Evolutionary conservation across 2,113 vertebrate genomes (phyloP).

Genomic region (Lynx canadensis): DNA sequence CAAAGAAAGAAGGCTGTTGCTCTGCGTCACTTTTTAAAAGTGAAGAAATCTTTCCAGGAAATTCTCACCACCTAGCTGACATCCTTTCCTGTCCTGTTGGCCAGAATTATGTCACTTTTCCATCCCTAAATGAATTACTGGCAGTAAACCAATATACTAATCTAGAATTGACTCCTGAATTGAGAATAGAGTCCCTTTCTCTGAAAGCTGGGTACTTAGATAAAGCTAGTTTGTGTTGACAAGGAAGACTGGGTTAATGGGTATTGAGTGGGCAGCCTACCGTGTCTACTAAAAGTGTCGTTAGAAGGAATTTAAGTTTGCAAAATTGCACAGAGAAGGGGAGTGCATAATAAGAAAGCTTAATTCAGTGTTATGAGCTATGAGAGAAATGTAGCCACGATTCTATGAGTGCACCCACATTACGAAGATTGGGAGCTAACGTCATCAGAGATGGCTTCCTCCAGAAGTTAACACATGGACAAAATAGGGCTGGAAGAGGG

Average conservation of each 20-base stretch:
- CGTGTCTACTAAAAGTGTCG: background rate
- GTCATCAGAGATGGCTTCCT: background rate
- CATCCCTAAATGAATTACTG: slow-evolving; percentile 14
- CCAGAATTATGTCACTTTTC: slow-evolving; percentile 34
- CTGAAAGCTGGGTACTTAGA: slow-evolving; percentile 17
- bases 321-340: background rate
- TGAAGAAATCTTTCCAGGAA: background rate
- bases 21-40: slow-evolving; percentile 6
- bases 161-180: slow-evolving; percentile 39
- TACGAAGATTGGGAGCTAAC: background rate
- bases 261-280: background rate
- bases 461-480: background rate
- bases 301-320: slow-evolving; percentile 32
- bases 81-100: background rate
- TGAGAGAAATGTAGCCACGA: background rate
- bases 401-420: background rate
- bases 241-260: slow-evolving; percentile 45
- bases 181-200: slow-evolving; percentile 14
- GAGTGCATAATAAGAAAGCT: background rate
- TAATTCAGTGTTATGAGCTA: background rate
- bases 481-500: accelerated
- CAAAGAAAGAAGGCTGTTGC: background rate
- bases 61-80: background rate
- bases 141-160: slow-evolving; percentile 18
- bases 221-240: slow-evolving; percentile 53